Evolutionary conservation across 1,140 invertebrate species (phyloP).

Genomic region (Aphaenogaster ashmeadi): DNA sequence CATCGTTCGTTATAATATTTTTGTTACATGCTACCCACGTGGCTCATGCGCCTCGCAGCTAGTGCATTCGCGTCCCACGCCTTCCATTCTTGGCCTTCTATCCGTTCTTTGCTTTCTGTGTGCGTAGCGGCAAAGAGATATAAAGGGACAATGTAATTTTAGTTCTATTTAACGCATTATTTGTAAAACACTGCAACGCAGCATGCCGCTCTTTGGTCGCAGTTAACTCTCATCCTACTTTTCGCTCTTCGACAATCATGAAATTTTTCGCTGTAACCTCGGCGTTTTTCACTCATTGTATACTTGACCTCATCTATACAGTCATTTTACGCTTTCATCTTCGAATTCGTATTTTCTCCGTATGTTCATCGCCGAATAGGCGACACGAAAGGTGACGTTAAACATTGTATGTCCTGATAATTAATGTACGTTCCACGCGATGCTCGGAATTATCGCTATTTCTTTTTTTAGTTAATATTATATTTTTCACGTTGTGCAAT

Average conservation of each 20-base stretch:
- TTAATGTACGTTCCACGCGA: neutral
- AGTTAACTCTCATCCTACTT: neutral
- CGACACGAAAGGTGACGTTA: neutral
- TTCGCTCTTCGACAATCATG: neutral
- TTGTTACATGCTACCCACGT: constrained; percentile 57
- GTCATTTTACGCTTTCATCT: constrained; percentile 18
- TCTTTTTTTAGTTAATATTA: neutral
- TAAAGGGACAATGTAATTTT: constrained; percentile 60
- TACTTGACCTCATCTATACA: neutral
- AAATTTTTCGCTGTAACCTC: neutral
- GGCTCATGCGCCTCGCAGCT: constrained; percentile 54
- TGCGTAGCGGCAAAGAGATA: constrained; percentile 7
- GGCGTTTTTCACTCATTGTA: neutral
- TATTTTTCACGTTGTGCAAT: neutral
- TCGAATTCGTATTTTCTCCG: neutral
- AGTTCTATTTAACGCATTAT: constrained; percentile 17
- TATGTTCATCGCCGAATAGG: neutral
- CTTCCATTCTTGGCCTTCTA: constrained; percentile 62
- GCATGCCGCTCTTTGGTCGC: neutral
- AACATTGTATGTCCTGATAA: neutral
- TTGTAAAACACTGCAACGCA: neutral
- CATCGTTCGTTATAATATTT: constrained; percentile 63
- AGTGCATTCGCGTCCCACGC: constrained; percentile 60
- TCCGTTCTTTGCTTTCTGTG: constrained; percentile 44
- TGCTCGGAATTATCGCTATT: neutral